Evolutionary conservation across 2,797 vertebrate genomes (phyloP), one percentile per base, ranked within the genome.

Genomic region (Sebastes iracundus): DNA sequence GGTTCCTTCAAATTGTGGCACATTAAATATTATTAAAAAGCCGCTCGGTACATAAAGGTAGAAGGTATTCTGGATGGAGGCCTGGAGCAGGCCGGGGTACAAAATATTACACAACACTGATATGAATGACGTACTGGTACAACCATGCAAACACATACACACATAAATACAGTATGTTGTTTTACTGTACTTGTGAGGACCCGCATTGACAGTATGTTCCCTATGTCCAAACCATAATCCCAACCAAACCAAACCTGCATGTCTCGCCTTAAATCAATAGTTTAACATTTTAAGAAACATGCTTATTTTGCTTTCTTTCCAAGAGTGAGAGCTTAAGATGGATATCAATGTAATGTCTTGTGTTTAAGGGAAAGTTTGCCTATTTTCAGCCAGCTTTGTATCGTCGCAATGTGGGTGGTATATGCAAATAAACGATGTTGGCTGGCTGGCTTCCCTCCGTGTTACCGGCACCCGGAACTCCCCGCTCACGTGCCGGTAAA

Each of bases 11-110:
- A 91, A 88, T 85, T 88, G 62, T 78, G 58, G 84, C 86, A 82
- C 84, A 87, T 94, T 93, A 93, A 87, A 90, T 70, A 70, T 90
- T 87, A 95, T 93, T 94, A 90, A 88, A 90, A 85, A 87, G 87
- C 85, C 80, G 66, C 84, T 86, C 64, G 77, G 72, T 83, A 88
- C 71, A 69, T 67, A 55, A 82, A 80, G 80, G 80, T 84, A 60
- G 84, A 80, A 32, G 75, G 71, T 87, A 71, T 87, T 53, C 82
- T 91, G 86, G 90, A 87, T 42, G 9, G 4, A 58, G 18, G 80
- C 77, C 87, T 42, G 75, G 59, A 62, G 71, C 60, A 35, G 71
- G 28, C 75, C 72, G 28, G 22, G 23, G 75, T 56, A 75, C 69
- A 8, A 30, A 7, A 63, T 13, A 42, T 75, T 64, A 68, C 85